These are phyloP conservation scores for Marmota monax DNA, from an alignment of 2,113 vertebrate species.

Conservation along the genomic window DNA sequence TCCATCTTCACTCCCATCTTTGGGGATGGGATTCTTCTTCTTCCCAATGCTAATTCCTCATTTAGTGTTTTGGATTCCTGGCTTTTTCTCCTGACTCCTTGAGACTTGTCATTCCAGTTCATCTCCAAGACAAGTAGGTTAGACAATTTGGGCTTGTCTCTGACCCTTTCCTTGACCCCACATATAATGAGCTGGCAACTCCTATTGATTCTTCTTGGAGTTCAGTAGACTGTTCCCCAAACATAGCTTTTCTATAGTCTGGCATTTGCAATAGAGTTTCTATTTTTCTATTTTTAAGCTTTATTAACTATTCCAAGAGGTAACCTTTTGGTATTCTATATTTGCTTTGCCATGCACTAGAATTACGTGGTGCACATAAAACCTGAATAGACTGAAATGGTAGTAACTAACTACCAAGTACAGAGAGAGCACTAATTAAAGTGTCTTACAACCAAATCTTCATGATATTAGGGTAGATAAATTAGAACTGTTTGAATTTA, in stretches of 20 bases:
- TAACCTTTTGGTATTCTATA: slow-evolving; percentile 78
- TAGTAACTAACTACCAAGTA: slow-evolving; percentile 58
- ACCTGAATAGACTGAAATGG: slow-evolving; percentile 69
- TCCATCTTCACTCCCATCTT: not conserved
- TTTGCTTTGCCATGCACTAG: slow-evolving; percentile 63
- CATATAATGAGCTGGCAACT: not conserved
- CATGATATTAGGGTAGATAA: slow-evolving; percentile 72
- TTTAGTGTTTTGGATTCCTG: not conserved
- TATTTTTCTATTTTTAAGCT: slow-evolving; percentile 45
- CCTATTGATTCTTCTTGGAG: not conserved
- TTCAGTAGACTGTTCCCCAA: not conserved
- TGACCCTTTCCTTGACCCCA: not conserved
- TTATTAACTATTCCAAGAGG: slow-evolving; percentile 69
- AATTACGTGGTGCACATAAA: slow-evolving; percentile 61
- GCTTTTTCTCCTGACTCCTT: not conserved
- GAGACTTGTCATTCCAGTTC: not conserved
- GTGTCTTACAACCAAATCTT: slow-evolving; percentile 72
- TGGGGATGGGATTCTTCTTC: not conserved
- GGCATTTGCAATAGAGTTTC: slow-evolving; percentile 1
- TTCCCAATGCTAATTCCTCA: not conserved
- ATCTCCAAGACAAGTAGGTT: not conserved
- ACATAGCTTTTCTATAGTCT: slow-evolving; percentile 14
- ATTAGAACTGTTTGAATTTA: slow-evolving; percentile 74
- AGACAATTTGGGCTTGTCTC: not conserved
- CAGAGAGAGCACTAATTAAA: slow-evolving; percentile 76